These are phyloP conservation scores for Lytechinus variegatus DNA, from an alignment of 35 echinoderm and acorn worm species.

Conservation along the genomic window DNA sequence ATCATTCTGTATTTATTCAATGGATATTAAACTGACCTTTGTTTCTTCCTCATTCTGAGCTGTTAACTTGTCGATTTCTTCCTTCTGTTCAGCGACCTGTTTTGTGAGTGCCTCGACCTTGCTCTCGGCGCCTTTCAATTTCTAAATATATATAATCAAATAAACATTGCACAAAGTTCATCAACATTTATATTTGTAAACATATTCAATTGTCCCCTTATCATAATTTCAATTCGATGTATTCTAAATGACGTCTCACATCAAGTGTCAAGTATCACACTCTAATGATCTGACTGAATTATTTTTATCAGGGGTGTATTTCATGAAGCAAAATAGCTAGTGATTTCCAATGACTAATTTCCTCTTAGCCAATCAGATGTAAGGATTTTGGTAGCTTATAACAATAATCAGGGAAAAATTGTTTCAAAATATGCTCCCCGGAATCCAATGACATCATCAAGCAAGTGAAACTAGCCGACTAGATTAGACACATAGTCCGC, in stretches of 20 bases:
- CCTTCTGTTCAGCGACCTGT: slow-evolving; percentile 62
- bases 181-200: background rate
- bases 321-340: no score
- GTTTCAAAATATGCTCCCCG: no score
- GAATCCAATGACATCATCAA: no score
- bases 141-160: slow-evolving; percentile 48
- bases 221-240: background rate
- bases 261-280: background rate
- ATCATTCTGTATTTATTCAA: no score
- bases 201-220: background rate
- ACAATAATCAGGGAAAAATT: no score
- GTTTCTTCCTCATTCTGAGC: slow-evolving; percentile 68
- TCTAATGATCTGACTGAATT: background rate
- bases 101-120: slow-evolving; percentile 77
- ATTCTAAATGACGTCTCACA: background rate
- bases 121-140: slow-evolving; percentile 83
- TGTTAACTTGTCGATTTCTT: slow-evolving; percentile 84
- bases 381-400: no score
- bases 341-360: no score
- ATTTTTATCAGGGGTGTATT: no score
- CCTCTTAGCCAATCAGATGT: no score
- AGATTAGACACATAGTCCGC: no score
- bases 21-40: slow-evolving; percentile 55
- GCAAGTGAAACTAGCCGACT: no score
- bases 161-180: background rate